phyloP scores from a whole-genome alignment of 2,888 invertebrate genomes.

The Pseudococcus longispinus region DNA sequence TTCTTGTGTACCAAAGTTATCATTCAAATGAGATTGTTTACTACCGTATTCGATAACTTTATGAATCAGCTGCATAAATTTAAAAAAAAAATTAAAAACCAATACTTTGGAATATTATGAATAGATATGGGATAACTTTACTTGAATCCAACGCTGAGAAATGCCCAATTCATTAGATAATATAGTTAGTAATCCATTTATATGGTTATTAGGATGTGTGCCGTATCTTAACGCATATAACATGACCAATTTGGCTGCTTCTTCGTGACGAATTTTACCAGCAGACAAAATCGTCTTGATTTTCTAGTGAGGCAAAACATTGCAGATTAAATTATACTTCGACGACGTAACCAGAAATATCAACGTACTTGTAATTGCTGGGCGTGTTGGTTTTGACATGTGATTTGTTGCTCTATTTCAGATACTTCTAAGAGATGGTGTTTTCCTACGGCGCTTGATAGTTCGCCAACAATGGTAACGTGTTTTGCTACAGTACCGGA shows the following conservation, averaged over 20 bases:
- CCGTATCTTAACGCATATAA: slow-evolving; percentile 94
- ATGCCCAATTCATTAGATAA: slow-evolving; percentile 57
- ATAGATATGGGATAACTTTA: slow-evolving; percentile 30
- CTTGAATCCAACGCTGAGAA: slow-evolving; percentile 57
- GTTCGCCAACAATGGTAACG: slow-evolving; percentile 93
- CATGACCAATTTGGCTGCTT: slow-evolving; percentile 87
- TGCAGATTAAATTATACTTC: not conserved
- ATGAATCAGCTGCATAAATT: slow-evolving; percentile 67
- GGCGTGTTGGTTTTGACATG: slow-evolving; percentile 85
- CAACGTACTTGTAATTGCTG: slow-evolving; percentile 69
- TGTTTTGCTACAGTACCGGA: slow-evolving; percentile 97
- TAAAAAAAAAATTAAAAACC: not conserved
- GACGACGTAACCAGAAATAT: not conserved
- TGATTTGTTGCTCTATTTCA: slow-evolving; percentile 91
- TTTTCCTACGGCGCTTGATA: slow-evolving; percentile 82
- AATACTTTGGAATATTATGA: not conserved
- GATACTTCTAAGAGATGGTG: slow-evolving; percentile 87
- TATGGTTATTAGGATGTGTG: slow-evolving; percentile 84
- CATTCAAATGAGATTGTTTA: slow-evolving; percentile 78
- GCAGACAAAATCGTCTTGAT: slow-evolving; percentile 80
- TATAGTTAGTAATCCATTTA: slow-evolving; percentile 62
- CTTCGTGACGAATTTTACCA: slow-evolving; percentile 75
- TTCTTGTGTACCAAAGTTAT: slow-evolving; percentile 83
- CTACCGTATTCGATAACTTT: slow-evolving; percentile 85
- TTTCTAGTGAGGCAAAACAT: slow-evolving; percentile 65